These are phyloP conservation scores for Thera obeliscata DNA, from an alignment of 2,888 invertebrate species.

Conservation along the genomic window DNA sequence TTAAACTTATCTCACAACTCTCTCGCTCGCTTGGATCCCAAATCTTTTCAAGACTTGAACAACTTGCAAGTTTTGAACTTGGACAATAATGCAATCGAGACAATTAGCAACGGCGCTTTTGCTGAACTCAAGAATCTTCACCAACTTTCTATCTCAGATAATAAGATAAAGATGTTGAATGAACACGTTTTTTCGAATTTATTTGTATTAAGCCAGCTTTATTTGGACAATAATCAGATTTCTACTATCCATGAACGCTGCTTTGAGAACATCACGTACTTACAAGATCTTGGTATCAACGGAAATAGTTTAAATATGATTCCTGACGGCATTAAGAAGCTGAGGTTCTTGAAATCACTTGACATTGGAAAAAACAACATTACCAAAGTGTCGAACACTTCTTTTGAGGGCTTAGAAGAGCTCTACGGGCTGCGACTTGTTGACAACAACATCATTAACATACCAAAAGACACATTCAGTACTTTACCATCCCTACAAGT, in stretches of 20 bases:
- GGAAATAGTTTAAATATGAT: constrained; percentile 88
- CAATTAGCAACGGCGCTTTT: constrained; percentile 89
- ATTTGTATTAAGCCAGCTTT: constrained; percentile 88
- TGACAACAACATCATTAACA: constrained; percentile 90
- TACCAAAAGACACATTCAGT: constrained; percentile 89
- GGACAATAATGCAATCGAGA: constrained; percentile 89
- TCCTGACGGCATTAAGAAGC: constrained; percentile 87
- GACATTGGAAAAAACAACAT: constrained; percentile 93
- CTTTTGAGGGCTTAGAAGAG: constrained; percentile 89
- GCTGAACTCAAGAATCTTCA: constrained; percentile 89
- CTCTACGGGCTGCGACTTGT: constrained; percentile 91
- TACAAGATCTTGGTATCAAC: constrained; percentile 91
- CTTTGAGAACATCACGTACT: constrained; percentile 90
- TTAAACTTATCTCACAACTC: constrained; percentile 90
- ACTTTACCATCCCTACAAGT: constrained; percentile 89
- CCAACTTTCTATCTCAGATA: constrained; percentile 89
- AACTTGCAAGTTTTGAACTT: constrained; percentile 90
- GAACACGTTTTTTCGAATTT: constrained; percentile 89
- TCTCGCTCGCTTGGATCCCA: constrained; percentile 88
- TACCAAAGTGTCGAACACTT: constrained; percentile 87
- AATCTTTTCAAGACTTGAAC: constrained; percentile 89
- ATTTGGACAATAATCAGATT: constrained; percentile 89
- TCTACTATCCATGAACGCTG: constrained; percentile 87
- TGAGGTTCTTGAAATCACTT: constrained; percentile 89
- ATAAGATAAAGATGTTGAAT: constrained; percentile 87